A percentile compares a stretch with the other conserved stretches of the same genome.
Evolutionary conservation across 2,113 vertebrate species (phyloP).

Genomic region (Daubentonia madagascariensis): DNA sequence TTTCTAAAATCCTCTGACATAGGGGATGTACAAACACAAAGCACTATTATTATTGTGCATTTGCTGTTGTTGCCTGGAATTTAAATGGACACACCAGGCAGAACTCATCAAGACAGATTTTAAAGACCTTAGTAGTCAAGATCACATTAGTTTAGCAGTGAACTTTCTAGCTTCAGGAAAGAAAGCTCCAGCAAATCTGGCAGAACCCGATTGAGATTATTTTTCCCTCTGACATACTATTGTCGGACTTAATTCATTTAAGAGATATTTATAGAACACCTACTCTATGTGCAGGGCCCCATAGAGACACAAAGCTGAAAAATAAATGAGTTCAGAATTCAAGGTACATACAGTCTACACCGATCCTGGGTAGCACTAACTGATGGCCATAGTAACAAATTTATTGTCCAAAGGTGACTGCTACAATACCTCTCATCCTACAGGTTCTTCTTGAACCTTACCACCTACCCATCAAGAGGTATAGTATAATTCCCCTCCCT

Average conservation of each 20-base stretch:
- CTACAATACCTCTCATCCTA: accelerated
- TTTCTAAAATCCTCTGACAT: background rate
- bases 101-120: background rate
- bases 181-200: background rate
- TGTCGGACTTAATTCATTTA: background rate
- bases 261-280: background rate
- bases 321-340: background rate
- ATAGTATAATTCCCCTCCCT: background rate
- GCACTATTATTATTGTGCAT: background rate
- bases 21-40: background rate
- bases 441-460: background rate
- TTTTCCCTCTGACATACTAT: background rate
- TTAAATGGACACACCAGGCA: background rate
- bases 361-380: background rate
- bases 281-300: background rate
- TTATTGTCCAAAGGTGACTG: background rate
- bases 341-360: accelerated
- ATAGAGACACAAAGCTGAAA: background rate
- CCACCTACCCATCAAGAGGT: background rate
- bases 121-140: background rate
- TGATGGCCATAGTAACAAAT: background rate
- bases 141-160: background rate
- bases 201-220: background rate
- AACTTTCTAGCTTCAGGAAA: background rate
- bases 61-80: background rate